Base-by-base conservation (phyloP, 2,113 vertebrate genomes). In the Hippocampus mohnikei region DNA sequence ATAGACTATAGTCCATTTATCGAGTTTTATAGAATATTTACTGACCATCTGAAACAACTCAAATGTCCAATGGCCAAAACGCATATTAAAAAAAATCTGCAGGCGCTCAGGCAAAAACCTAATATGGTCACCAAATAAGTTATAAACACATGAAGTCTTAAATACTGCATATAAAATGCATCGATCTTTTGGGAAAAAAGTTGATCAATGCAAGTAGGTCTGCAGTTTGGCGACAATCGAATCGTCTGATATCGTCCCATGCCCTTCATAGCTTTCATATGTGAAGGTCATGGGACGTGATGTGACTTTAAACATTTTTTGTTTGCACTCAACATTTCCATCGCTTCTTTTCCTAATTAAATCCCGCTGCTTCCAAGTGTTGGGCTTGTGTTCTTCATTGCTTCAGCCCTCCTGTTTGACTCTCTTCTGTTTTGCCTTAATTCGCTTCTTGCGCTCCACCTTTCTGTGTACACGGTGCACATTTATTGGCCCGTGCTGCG, bases 371-470 rank as follows among this genome's bases (percentile, higher is more conserved):
- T 53, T 73, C 13, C 67, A 56, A 58, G n/a, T 68, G 5, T 88
- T 70, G 56, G 64, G 37, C 58, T 50, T 33, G 16, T 60, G 16
- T 62, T 79, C 63, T 53, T 73, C 75, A 72, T 72, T 16, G 53
- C 62, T 74, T 64, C 70, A 61, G 40, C 29, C 59, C 20, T 69
- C 53, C 66, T 10, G 71, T 13, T n/a, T 56, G 73, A 71, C 86
- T 80, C 86, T 80, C 67, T 74, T 80, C 64, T 71, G 46, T 50
- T 86, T 83, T 75, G 76, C 75, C 81, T 85, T 83, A 76, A 84
- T 86, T 86, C 83, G 74, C 67, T 71, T 73, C 76, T 67, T 78
- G 81, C 78, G 69, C 63, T 60, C 73, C 70, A 67, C 81, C 77
- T 72, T 70, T 66, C 68, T 78, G 67, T 65, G 59, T 70, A 69